Evolutionary conservation across 64 coral and sea anemone genomes (phyloP).

Genomic region (Astreopora myriophthalma): DNA sequence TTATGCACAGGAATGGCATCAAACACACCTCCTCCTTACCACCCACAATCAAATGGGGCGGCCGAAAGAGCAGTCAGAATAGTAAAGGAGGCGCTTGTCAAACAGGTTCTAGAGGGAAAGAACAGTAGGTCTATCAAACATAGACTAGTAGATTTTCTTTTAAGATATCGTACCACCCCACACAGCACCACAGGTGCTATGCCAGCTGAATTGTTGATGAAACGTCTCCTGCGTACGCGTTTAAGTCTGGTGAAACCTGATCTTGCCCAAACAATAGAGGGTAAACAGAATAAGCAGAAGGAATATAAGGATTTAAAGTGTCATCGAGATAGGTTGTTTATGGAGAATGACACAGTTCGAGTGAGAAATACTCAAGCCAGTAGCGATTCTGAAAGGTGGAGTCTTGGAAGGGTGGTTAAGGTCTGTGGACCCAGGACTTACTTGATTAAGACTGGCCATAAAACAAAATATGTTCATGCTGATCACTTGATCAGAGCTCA

Average conservation of each 20-base stretch:
- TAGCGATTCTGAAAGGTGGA: neutral
- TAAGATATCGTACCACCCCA: too few relatives aligned
- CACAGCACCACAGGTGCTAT: slow-evolving; percentile 49
- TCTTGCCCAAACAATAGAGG: slow-evolving; percentile 24
- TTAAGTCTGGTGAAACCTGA: slow-evolving; percentile 39
- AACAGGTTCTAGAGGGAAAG: slow-evolving; percentile 40
- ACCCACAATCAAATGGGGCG: slow-evolving; percentile 37
- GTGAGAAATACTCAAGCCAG: slow-evolving; percentile 5
- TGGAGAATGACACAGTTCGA: neutral
- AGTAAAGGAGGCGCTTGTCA: too few relatives aligned
- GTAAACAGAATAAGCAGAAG: too few relatives aligned
- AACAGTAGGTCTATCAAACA: slow-evolving; percentile 27
- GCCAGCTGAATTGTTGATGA: slow-evolving; percentile 62
- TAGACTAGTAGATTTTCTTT: too few relatives aligned
- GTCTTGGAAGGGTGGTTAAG: too few relatives aligned
- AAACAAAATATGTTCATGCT: slow-evolving; percentile 63
- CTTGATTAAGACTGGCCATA: slow-evolving; percentile 67
- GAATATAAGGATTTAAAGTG: slow-evolving; percentile 38
- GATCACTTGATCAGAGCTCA: slow-evolving; percentile 77
- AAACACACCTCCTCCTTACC: too few relatives aligned
- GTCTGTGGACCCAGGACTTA: slow-evolving; percentile 77
- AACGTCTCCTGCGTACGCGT: too few relatives aligned
- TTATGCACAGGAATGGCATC: slow-evolving; percentile 29
- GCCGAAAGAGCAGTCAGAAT: slow-evolving; percentile 56
- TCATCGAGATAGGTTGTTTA: neutral